phyloP scores from a whole-genome alignment of 2,888 invertebrate genomes.

The Lasioglossum calceatum region DNA sequence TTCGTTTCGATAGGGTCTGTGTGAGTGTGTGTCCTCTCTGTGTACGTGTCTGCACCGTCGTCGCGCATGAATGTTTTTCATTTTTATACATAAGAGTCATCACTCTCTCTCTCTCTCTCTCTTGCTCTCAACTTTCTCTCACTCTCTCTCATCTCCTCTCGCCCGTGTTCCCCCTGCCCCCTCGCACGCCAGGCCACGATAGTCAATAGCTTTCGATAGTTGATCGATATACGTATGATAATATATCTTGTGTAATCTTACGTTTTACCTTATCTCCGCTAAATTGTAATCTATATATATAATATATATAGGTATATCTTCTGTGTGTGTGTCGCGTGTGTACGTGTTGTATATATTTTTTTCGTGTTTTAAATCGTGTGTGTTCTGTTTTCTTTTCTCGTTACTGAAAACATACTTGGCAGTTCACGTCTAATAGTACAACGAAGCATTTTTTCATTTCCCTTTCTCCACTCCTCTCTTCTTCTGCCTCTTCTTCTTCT shows the following conservation, averaged over 20 bases:
- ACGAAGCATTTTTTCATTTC: slow-evolving; percentile 80
- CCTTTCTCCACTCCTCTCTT: slow-evolving; percentile 42
- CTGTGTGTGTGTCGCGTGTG: slow-evolving; percentile 31
- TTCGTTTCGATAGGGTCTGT: slow-evolving; percentile 72
- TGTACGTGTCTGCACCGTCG: slow-evolving; percentile 46
- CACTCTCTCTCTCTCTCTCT: not conserved
- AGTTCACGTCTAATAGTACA: slow-evolving; percentile 84
- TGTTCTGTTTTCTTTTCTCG: slow-evolving; percentile 56
- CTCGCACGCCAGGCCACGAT: slow-evolving; percentile 80
- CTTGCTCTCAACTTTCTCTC: not conserved
- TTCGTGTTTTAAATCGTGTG: not conserved
- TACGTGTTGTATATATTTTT: not conserved
- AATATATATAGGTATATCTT: slow-evolving; percentile 71
- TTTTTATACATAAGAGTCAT: slow-evolving; percentile 78
- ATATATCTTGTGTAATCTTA: slow-evolving; percentile 73
- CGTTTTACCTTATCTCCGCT: slow-evolving; percentile 74
- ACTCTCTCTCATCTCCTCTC: slow-evolving; percentile 42
- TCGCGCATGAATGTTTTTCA: slow-evolving; percentile 68
- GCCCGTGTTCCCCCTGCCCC: slow-evolving; percentile 25
- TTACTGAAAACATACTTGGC: slow-evolving; percentile 84
- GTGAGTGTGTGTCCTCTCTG: slow-evolving; percentile 23
- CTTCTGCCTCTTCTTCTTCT: slow-evolving; percentile 12
- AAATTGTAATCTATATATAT: slow-evolving; percentile 73
- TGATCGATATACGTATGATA: slow-evolving; percentile 78
- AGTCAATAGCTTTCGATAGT: slow-evolving; percentile 81